Percentiles rank a stretch among this genome's conserved stretches.
These are phyloP conservation scores for Tragelaphus imberbis DNA, from an alignment of 2,113 vertebrate species.

Conservation along the genomic window DNA sequence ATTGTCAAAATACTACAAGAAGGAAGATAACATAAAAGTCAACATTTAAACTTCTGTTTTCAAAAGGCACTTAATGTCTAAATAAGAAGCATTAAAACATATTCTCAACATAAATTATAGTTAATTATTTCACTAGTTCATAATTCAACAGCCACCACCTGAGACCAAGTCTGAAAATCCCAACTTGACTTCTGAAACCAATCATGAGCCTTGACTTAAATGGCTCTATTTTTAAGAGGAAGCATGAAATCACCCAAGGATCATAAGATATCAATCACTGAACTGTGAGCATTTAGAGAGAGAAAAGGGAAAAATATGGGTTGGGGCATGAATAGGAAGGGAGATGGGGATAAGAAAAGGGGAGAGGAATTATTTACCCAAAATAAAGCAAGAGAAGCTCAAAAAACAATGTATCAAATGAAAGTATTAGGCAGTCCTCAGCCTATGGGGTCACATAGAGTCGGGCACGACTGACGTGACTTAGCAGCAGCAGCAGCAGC, in stretches of 20 bases:
- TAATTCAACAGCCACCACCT: slow-evolving; percentile 14
- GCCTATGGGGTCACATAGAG: too few relatives aligned
- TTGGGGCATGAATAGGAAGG: neutral
- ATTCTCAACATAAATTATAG: neutral
- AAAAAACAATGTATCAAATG: neutral
- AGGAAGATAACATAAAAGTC: neutral
- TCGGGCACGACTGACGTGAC: too few relatives aligned
- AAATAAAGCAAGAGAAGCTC: neutral
- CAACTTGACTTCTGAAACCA: slow-evolving; percentile 31
- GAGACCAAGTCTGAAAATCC: slow-evolving; percentile 36
- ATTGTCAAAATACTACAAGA: slow-evolving; percentile 22
- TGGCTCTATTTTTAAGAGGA: slow-evolving; percentile 43
- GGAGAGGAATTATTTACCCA: neutral
- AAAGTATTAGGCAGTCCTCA: neutral
- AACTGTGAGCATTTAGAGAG: neutral
- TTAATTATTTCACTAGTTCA: slow-evolving; percentile 16
- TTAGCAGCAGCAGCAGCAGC: too few relatives aligned
- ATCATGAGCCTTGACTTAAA: neutral
- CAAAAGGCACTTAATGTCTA: neutral
- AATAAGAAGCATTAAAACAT: slow-evolving; percentile 24
- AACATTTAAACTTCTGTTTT: neutral
- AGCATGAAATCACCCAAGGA: slow-evolving; percentile 47
- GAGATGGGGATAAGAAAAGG: accelerated
- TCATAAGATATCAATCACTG: slow-evolving; percentile 16
- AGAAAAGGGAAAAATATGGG: neutral